Evolutionary conservation across 2,888 invertebrate species (phyloP).

Genomic region (Lymantria dispar): DNA sequence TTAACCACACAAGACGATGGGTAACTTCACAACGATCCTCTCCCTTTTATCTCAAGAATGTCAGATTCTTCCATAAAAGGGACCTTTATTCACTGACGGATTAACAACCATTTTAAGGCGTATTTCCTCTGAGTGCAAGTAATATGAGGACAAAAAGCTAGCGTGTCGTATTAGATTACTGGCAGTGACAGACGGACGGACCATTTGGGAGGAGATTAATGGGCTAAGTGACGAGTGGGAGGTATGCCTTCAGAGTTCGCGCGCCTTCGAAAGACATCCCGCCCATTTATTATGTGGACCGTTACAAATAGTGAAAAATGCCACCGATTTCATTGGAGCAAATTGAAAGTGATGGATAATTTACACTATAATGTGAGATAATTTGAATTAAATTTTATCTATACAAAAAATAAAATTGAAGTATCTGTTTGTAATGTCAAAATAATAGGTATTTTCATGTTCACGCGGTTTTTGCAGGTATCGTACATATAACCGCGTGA

Average conservation of each 20-base stretch:
- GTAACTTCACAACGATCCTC: constrained; percentile 34
- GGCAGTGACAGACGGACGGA: constrained; percentile 76
- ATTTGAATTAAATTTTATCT: no score
- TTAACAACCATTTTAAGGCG: constrained; percentile 67
- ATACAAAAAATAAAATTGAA: no score
- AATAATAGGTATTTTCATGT: no score
- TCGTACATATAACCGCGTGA: no score
- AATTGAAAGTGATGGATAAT: constrained; percentile 3
- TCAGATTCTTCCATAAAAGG: constrained; percentile 60
- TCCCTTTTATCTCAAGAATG: constrained; percentile 49
- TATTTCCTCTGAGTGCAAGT: constrained; percentile 67
- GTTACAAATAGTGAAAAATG: constrained; percentile 65
- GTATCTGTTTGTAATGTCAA: no score
- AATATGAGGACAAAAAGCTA: constrained; percentile 77
- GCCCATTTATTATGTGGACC: constrained; percentile 64
- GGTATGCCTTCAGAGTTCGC: constrained; percentile 48
- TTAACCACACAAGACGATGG: constrained; percentile 18
- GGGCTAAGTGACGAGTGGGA: constrained; percentile 79
- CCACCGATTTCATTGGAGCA: constrained; percentile 51
- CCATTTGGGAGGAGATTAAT: constrained; percentile 75
- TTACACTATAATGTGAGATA: background rate
- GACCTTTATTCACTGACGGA: constrained; percentile 61
- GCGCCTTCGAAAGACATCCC: constrained; percentile 51
- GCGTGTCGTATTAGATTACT: constrained; percentile 81
- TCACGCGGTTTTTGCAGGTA: no score